Conservation (phyloP, 2,113 vertebrate genomes). For the Zosterops lateralis region DNA sequence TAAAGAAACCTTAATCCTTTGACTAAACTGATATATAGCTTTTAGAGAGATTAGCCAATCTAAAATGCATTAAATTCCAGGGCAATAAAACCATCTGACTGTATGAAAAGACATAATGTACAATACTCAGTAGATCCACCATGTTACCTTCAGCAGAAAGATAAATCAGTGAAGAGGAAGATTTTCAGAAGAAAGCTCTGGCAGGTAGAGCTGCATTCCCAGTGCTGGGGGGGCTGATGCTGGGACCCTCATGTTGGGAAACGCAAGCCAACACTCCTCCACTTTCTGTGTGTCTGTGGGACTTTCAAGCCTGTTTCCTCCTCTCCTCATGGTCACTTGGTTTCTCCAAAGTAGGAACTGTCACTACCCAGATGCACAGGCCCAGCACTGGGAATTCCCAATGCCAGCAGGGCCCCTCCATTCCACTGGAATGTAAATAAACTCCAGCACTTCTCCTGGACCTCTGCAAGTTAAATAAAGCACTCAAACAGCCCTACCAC, state of each 20-base stretch:
- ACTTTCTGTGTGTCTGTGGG: background rate
- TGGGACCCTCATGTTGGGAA: background rate
- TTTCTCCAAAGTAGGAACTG: background rate
- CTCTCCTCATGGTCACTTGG: background rate
- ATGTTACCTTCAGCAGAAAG: background rate
- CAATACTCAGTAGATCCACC: background rate
- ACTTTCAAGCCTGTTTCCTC: background rate
- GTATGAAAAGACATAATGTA: background rate
- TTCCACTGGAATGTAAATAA: background rate
- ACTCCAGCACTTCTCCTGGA: background rate
- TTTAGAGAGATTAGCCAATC: slow-evolving; percentile 53
- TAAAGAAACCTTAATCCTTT: slow-evolving; percentile 54
- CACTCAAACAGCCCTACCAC: background rate
- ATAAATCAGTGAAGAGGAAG: background rate
- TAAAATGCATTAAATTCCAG: slow-evolving; percentile 52
- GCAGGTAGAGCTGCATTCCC: background rate
- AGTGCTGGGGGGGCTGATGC: fast-evolving
- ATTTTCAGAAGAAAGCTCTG: background rate
- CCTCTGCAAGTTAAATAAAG: background rate
- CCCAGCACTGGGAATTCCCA: background rate
- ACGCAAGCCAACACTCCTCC: background rate
- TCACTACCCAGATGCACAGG: fast-evolving
- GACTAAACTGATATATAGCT: slow-evolving; percentile 52
- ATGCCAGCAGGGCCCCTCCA: background rate
- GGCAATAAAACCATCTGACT: background rate